A percentile compares a stretch with the other conserved stretches of the same genome.
These are phyloP conservation scores for Zootermopsis nevadensis DNA, from an alignment of 2,888 invertebrate species.

Conservation along the genomic window DNA sequence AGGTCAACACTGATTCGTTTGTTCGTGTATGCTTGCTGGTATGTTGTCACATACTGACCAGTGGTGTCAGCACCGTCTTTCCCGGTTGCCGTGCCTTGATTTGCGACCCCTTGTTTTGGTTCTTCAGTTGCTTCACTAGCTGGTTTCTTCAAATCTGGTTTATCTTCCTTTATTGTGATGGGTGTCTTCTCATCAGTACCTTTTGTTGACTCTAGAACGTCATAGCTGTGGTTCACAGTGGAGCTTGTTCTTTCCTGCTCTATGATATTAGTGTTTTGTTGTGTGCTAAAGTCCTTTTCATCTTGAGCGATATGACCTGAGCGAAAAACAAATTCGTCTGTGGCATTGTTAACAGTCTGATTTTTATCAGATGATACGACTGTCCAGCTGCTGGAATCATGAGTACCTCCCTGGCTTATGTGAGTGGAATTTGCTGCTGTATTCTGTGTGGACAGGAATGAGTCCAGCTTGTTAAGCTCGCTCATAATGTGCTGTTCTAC, in stretches of 20 bases:
- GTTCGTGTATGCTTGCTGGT: conserved; percentile 68
- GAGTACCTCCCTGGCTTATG: conserved; percentile 54
- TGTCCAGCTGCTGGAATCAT: conserved; percentile 55
- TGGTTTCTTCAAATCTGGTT: not conserved
- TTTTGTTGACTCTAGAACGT: not conserved
- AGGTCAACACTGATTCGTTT: conserved; percentile 72
- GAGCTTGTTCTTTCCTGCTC: conserved; percentile 28
- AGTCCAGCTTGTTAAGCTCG: conserved; percentile 71
- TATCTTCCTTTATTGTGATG: not conserved
- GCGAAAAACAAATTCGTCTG: conserved; percentile 59
- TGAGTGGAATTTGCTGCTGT: conserved; percentile 53
- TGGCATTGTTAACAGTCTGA: conserved; percentile 66
- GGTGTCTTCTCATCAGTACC: not conserved
- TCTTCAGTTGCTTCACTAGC: conserved; percentile 2
- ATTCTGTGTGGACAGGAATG: conserved; percentile 56
- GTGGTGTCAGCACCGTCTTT: conserved; percentile 12
- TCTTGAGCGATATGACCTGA: conserved; percentile 42
- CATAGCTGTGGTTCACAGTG: not conserved
- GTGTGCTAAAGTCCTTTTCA: conserved; percentile 13
- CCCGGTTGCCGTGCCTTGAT: not conserved
- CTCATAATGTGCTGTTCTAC: conserved; percentile 72
- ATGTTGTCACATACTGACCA: conserved; percentile 71
- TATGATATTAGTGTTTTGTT: conserved; percentile 17
- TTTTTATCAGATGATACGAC: conserved; percentile 53
- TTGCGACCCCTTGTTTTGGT: conserved; percentile 24